Evolutionary conservation across 2,797 vertebrate genomes (phyloP).

Genomic region (Fistularia commersonii): DNA sequence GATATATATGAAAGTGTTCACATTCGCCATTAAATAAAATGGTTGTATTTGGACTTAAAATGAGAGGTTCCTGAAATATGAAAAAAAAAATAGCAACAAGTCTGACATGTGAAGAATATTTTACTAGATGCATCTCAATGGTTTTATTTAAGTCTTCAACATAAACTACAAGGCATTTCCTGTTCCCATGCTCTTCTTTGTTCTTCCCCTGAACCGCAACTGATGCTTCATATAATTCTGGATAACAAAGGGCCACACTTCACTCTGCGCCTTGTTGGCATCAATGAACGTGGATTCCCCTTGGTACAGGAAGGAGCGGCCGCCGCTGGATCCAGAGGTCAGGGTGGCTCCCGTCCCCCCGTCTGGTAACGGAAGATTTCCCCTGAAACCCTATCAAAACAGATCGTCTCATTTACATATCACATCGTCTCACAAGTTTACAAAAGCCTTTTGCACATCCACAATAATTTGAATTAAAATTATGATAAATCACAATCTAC

Average conservation of each 20-base stretch:
- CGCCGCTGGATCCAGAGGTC: conserved; percentile 21
- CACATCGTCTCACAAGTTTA: no score
- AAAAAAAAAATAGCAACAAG: background rate
- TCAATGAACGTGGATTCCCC: conserved; percentile 27
- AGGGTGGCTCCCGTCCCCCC: conserved; percentile 8
- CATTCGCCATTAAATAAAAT: background rate
- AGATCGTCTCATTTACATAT: no score
- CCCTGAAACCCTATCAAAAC: conserved; percentile 43
- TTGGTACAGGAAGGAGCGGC: conserved; percentile 12
- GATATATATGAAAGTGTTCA: background rate
- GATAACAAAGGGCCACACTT: conserved; percentile 42
- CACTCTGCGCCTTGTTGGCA: conserved; percentile 17
- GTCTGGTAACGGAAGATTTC: conserved; percentile 8
- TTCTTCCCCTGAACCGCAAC: conserved; percentile 55
- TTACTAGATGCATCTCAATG: conserved; percentile 25
- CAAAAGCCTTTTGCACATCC: no score
- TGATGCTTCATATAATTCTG: conserved; percentile 60
- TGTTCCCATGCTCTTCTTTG: conserved; percentile 51
- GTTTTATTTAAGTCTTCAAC: conserved; percentile 9
- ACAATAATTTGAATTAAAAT: no score
- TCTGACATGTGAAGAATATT: conserved; percentile 19
- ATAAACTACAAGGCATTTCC: conserved; percentile 8
- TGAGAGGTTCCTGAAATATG: no score
- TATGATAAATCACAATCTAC: no score
- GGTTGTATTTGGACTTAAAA: no score